Conservation (phyloP, 2,797 vertebrate genomes). For the Anolis apletophallus region DNA sequence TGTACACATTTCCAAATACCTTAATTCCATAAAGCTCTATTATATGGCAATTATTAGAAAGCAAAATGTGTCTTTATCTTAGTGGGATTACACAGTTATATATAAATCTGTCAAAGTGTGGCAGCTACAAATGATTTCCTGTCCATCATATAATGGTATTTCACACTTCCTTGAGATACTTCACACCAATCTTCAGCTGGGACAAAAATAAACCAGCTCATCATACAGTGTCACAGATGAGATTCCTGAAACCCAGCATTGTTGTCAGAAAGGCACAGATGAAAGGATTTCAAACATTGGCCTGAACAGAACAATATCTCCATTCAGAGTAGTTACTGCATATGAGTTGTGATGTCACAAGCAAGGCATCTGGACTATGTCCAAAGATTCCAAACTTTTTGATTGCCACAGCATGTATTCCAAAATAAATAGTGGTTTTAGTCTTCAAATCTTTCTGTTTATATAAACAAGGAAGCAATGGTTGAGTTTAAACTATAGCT, state of each 20-base stretch:
- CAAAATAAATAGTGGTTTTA: not conserved
- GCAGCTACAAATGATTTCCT: slow-evolving; percentile 53
- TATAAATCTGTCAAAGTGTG: slow-evolving; percentile 48
- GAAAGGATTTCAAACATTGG: slow-evolving; percentile 51
- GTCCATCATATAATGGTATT: slow-evolving; percentile 53
- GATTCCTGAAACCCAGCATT: slow-evolving; percentile 28
- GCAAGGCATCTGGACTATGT: not conserved
- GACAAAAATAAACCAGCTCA: slow-evolving; percentile 63
- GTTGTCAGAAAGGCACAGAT: slow-evolving; percentile 28
- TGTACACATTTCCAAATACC: slow-evolving; percentile 3
- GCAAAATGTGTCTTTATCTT: slow-evolving; percentile 43
- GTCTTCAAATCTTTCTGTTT: not conserved
- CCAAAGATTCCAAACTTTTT: not conserved
- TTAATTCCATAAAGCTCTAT: slow-evolving; percentile 15
- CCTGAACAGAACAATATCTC: not conserved
- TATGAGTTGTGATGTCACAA: not conserved
- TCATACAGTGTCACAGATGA: slow-evolving; percentile 54
- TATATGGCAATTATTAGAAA: slow-evolving; percentile 24
- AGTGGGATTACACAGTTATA: slow-evolving; percentile 45
- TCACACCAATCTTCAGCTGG: slow-evolving; percentile 55
- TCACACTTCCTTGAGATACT: slow-evolving; percentile 53
- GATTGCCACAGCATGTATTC: not conserved
- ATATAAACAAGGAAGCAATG: not conserved
- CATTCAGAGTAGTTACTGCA: not conserved
- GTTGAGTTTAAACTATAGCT: not conserved